These are phyloP conservation scores for Cardiocondyla obscurior DNA, from an alignment of 1,140 invertebrate genomes.

Conservation along the genomic window DNA sequence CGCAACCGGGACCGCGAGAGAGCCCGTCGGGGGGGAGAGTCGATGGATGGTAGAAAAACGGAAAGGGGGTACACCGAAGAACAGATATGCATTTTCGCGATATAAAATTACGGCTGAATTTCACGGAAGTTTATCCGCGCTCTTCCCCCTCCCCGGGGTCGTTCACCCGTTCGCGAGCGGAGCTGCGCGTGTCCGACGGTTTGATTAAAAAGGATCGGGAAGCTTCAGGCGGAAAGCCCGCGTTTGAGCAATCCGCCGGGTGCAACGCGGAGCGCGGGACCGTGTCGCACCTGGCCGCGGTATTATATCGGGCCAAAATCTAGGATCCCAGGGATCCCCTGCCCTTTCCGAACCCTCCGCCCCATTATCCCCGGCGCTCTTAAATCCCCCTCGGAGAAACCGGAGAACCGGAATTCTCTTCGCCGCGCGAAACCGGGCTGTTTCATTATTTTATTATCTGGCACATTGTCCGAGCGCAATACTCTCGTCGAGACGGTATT, in stretches of 20 bases:
- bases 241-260: too few relatives aligned
- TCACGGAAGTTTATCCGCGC: constrained; percentile 9
- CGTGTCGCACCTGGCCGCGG: constrained; percentile 33
- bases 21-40: too few relatives aligned
- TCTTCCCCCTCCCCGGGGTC: background rate
- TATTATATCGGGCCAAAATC: constrained; percentile 19
- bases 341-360: constrained; percentile 25
- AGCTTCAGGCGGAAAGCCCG: background rate
- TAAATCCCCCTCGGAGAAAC: background rate
- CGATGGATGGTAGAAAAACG: too few relatives aligned
- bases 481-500: constrained; percentile 20
- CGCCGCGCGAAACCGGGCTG: background rate
- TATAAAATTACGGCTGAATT: background rate
- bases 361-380: background rate
- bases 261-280: too few relatives aligned
- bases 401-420: constrained; percentile 10
- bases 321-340: too few relatives aligned
- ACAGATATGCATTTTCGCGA: too few relatives aligned
- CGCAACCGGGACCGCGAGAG: background rate
- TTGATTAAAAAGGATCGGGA: constrained; percentile 24
- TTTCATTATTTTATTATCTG: constrained; percentile 28
- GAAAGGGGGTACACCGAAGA: too few relatives aligned
- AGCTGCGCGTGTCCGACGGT: constrained; percentile 10
- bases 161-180: constrained; percentile 16
- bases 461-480: constrained; percentile 3